A percentile compares a stretch with the other conserved stretches of the same genome.
Conservation (phyloP, 1,140 invertebrate genomes). For the Drosophila ananassae region DNA sequence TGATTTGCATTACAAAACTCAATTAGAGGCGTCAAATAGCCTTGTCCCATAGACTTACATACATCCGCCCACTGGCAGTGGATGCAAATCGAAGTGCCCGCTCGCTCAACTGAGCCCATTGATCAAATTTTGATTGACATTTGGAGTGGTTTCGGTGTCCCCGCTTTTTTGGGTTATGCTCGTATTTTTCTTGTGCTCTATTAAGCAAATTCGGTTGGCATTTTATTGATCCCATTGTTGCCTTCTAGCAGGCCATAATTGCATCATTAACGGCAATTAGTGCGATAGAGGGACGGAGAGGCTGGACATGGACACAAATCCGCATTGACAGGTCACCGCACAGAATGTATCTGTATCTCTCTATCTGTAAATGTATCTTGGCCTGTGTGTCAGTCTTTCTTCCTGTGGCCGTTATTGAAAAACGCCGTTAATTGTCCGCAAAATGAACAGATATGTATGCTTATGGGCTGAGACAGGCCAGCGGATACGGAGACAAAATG, state of each 20-base stretch:
- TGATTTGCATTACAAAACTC: conserved; percentile 56
- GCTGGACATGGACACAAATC: conserved; percentile 23
- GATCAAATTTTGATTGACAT: conserved; percentile 51
- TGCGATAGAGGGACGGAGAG: neutral
- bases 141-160: conserved; percentile 34
- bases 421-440: conserved; percentile 38
- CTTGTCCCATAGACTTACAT: conserved; percentile 37
- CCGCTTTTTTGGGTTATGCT: conserved; percentile 20
- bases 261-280: conserved; percentile 53
- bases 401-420: conserved; percentile 39
- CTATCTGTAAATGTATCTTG: conserved; percentile 1
- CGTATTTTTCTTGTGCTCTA: conserved; percentile 39
- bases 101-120: conserved; percentile 35
- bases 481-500: conserved; percentile 26
- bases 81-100: neutral
- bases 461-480: conserved; percentile 33
- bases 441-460: conserved; percentile 19
- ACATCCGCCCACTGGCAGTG: conserved; percentile 20
- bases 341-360: conserved; percentile 15
- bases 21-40: conserved; percentile 53
- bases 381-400: neutral
- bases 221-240: conserved; percentile 47
- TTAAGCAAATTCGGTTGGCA: conserved; percentile 48
- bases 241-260: conserved; percentile 29
- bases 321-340: conserved; percentile 38